Percentiles rank a stretch among this genome's conserved stretches.
Conservation (phyloP, 2,888 invertebrate species). For the Graphium colonna region DNA sequence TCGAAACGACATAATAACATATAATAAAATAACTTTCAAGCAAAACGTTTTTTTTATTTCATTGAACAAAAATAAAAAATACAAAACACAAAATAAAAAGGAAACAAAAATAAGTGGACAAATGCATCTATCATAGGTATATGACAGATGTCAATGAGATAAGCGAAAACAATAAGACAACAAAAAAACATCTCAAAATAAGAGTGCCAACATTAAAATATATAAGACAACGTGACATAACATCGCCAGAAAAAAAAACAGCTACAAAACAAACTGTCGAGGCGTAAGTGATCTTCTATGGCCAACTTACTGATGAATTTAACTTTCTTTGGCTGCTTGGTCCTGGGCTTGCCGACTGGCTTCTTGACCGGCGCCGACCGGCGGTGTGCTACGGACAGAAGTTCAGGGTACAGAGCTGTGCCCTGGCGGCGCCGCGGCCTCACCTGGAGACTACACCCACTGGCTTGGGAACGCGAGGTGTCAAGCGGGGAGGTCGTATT, state of each 20-base stretch:
- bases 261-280: background rate
- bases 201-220: too few relatives aligned
- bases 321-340: slow-evolving; percentile 93
- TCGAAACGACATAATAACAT: too few relatives aligned
- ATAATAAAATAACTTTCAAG: too few relatives aligned
- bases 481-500: background rate
- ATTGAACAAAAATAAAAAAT: too few relatives aligned
- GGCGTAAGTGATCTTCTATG: too few relatives aligned
- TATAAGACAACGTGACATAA: too few relatives aligned
- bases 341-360: slow-evolving; percentile 88
- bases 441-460: slow-evolving; percentile 20
- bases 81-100: too few relatives aligned
- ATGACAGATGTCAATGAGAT: background rate
- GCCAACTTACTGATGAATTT: slow-evolving; percentile 93
- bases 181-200: background rate
- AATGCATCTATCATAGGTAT: too few relatives aligned
- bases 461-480: slow-evolving; percentile 21
- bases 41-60: too few relatives aligned
- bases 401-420: slow-evolving; percentile 40
- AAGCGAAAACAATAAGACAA: too few relatives aligned
- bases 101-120: too few relatives aligned
- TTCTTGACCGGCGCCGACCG: slow-evolving; percentile 87
- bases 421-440: slow-evolving; percentile 16
- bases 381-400: slow-evolving; percentile 60
- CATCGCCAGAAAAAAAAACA: background rate